Base-by-base conservation (phyloP, 2,113 vertebrate genomes). In the Tachysurus vachellii region DNA sequence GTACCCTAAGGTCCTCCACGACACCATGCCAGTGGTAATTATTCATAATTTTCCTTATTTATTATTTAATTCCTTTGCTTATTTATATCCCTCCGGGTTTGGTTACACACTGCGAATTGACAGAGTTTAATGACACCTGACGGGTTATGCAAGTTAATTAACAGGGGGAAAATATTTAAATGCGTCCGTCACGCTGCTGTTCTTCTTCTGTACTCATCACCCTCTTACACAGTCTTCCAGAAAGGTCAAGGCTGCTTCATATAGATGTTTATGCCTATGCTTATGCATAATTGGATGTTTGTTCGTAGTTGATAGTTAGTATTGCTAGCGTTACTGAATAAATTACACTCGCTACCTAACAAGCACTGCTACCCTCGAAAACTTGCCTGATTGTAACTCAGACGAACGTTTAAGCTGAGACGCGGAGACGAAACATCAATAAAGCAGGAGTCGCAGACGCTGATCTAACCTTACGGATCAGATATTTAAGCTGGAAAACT, bases 1-100 rank as follows among this genome's bases (percentile, higher is more conserved):
- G 13, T 92, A 93, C 80, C 96, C 96, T 2, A 97, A 98, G 93
- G 94, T 97, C 87, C 96, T 98, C 81, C 95, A 97, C 0, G 96
- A 98, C 83, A 88, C 93, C 42, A 93, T 97, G 91, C 97, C 97
- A 70, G 96, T 95, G 96, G 97, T 98, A 86, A 95, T 79, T 57
- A 80, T 82, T 53, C 42, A 54, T 36, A 2, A 16, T 53, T 83
- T 36, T 75, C 36, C 26, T 88, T 80, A 28, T 84, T 66, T 47
- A 66, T 79, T 28, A 62, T 81, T 42, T 86, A 80, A 53, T 53
- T 62, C 21, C 64, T 80, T 68, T 42, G n/a, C 23, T n/a, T 47
- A 62, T 82, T 64, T 82, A 23, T n/a, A n/a, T 64, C 26, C 31
- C 59, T 47, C 31, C 5, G 17, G 44, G 44, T 19, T 61, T 57